Base-by-base conservation (phyloP, 2,888 invertebrate species). In the Muschampia staudingeri region DNA sequence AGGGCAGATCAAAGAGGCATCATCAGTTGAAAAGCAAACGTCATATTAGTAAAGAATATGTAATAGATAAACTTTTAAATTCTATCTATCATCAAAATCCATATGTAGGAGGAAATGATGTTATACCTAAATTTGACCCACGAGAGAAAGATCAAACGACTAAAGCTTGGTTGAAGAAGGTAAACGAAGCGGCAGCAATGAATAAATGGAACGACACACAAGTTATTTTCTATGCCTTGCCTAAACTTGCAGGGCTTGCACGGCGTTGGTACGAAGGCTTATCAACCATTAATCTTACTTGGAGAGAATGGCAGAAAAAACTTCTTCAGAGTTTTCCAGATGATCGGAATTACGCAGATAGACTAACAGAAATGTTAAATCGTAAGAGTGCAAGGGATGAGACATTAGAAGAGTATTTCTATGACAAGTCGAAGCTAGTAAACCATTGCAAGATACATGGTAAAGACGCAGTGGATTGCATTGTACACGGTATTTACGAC, bases 391-490 rank as follows among this genome's bases (percentile, higher is more conserved):
- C 12, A 34, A 9, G 67, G 34, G 16, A 67, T 8, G 67, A 67
- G 34, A 34, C 67, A 14, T 67, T 67, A 67, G 67, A 34, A 12
- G 67, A 67, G 16, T 67, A 67, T 34, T 67, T 19, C 14, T 67
- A 67, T 14, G 67, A 67, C 11, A 67, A 67, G 16, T 2, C 14
- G 5, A 67, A 14, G 14, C 14, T 34, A 30, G 34, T 67, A 34
- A 67, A 30, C 16, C 34, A 34, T 6, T 67, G 67, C 34, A 2
- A 67, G 2, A 30, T 67, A 67, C 30, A 67, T 12, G 67, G 67
- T 56, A 84, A 70, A 70, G 80, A 86, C 19, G 84, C 86, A 0
- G 86, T 86, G 2, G 86, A 86, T 52, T 86, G 86, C 40, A 78
- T 86, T 1, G 84, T 83, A 37, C 77, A 83, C 16, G 86, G 86